Evolutionary conservation across 1,140 invertebrate species (phyloP).

Genomic region (Bombus superbus): DNA sequence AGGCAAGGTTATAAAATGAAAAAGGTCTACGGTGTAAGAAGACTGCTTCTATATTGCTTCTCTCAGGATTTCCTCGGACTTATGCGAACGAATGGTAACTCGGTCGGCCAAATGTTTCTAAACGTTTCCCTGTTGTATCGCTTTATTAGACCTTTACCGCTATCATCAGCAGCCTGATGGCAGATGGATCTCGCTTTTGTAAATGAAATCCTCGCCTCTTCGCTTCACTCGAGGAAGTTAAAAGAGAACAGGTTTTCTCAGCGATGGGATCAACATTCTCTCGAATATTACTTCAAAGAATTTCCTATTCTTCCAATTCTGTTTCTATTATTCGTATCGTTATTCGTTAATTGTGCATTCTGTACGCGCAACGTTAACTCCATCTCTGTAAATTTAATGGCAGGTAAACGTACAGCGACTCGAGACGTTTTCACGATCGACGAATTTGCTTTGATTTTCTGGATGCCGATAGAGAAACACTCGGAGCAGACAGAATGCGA

Average conservation of each 20-base stretch:
- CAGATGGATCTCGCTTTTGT: slow-evolving; percentile 31
- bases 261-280: slow-evolving; percentile 23
- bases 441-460: too few species aligned
- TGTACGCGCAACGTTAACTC: too few species aligned
- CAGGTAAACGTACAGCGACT: too few species aligned
- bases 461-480: too few species aligned
- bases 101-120: slow-evolving; percentile 30
- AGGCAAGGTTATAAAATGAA: slow-evolving; percentile 17
- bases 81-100: slow-evolving; percentile 19
- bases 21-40: neutral
- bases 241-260: slow-evolving; percentile 35
- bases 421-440: too few species aligned
- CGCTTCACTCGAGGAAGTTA: slow-evolving; percentile 5
- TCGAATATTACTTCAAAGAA: neutral
- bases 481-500: too few species aligned
- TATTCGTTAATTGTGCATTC: too few species aligned
- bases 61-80: neutral
- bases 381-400: too few species aligned
- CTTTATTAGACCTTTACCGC: slow-evolving; percentile 37
- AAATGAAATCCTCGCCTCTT: slow-evolving; percentile 30
- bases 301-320: too few species aligned
- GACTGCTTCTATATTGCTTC: neutral
- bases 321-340: too few species aligned
- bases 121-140: slow-evolving; percentile 18
- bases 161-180: slow-evolving; percentile 37